These are phyloP conservation scores for Lethenteron camtschaticum DNA, from an alignment of 2,113 vertebrate species.

Conservation along the genomic window DNA sequence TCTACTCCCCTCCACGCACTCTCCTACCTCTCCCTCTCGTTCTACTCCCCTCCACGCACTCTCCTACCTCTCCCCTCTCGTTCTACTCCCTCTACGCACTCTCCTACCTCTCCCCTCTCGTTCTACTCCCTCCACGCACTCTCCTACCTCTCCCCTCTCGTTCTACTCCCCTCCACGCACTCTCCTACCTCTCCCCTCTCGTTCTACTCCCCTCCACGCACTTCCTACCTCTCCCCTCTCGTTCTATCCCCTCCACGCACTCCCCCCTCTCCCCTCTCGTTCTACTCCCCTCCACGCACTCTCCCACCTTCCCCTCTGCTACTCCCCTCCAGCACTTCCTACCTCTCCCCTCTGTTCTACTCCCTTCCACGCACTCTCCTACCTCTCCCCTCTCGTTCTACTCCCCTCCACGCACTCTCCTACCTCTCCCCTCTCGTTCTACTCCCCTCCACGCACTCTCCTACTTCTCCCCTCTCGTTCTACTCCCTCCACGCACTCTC, in stretches of 20 bases:
- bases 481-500: too few relatives aligned
- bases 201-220: background rate
- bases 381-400: background rate
- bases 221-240: too few relatives aligned
- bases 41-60: background rate
- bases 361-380: background rate
- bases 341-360: too few relatives aligned
- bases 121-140: background rate
- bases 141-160: background rate
- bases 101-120: background rate
- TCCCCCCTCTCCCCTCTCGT: background rate
- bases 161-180: background rate
- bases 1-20: background rate
- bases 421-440: background rate
- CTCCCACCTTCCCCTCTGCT: background rate
- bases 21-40: background rate
- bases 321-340: background rate
- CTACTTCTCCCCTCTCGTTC: too few relatives aligned
- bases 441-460: too few relatives aligned
- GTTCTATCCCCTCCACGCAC: background rate
- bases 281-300: background rate
- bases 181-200: background rate
- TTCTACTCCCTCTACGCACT: background rate
- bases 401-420: background rate
- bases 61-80: background rate